These are phyloP conservation scores for Mythimna albipuncta DNA, from an alignment of 2,888 invertebrate species.

Conservation along the genomic window DNA sequence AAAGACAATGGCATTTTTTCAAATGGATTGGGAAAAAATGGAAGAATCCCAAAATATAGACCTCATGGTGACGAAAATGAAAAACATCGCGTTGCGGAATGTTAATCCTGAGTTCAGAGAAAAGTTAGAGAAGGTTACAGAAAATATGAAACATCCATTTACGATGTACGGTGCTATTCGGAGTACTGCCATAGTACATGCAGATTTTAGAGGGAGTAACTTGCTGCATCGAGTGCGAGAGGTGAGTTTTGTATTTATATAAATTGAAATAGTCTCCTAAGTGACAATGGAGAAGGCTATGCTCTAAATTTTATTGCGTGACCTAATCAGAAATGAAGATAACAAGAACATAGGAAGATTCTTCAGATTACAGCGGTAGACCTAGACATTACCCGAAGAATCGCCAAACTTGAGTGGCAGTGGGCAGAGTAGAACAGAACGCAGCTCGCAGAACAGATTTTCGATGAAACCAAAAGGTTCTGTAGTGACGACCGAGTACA, in stretches of 20 bases:
- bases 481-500: too few species aligned
- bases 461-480: too few species aligned
- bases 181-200: slow-evolving; percentile 12
- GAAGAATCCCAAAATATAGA: neutral
- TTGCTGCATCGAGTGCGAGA: slow-evolving; percentile 58
- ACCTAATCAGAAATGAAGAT: too few species aligned
- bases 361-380: too few species aligned
- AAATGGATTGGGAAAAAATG: neutral
- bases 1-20: neutral
- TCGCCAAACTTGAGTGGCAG: too few species aligned
- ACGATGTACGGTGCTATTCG: neutral
- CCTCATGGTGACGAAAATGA: neutral
- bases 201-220: slow-evolving; percentile 71
- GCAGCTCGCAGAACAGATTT: too few species aligned
- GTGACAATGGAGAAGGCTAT: neutral
- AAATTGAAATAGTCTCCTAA: neutral
- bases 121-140: neutral
- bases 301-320: neutral
- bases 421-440: too few species aligned
- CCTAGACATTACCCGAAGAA: too few species aligned
- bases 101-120: neutral
- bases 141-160: neutral
- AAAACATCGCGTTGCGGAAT: neutral
- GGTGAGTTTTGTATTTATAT: slow-evolving; percentile 41
- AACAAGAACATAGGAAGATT: too few species aligned